These are phyloP conservation scores for Phengaris alcon DNA, from an alignment of 2,888 invertebrate genomes.

Conservation along the genomic window DNA sequence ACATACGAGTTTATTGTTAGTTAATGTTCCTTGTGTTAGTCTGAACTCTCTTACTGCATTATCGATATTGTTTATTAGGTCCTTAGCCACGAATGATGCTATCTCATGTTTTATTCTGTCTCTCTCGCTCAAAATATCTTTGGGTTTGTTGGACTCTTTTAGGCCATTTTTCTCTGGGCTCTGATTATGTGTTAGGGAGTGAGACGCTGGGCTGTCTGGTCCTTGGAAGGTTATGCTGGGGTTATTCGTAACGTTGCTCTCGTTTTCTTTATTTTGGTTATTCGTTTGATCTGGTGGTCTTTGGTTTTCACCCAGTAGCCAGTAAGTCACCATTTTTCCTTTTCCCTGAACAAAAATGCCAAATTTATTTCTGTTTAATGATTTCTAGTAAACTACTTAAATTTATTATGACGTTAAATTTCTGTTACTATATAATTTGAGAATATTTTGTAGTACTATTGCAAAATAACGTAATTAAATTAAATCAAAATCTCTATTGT, in stretches of 20 bases:
- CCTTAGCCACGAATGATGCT: slow-evolving; percentile 71
- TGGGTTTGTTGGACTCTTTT: slow-evolving; percentile 50
- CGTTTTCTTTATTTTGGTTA: slow-evolving; percentile 46
- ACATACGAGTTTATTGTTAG: slow-evolving; percentile 42
- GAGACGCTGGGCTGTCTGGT: slow-evolving; percentile 71
- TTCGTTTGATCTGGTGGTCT: slow-evolving; percentile 43
- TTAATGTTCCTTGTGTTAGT: slow-evolving; percentile 61
- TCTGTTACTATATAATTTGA: too few relatives aligned
- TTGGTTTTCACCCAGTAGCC: slow-evolving; percentile 86
- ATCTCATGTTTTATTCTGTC: slow-evolving; percentile 72
- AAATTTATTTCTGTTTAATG: too few relatives aligned
- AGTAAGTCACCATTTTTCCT: slow-evolving; percentile 92
- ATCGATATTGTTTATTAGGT: slow-evolving; percentile 70
- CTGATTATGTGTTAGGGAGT: slow-evolving; percentile 63
- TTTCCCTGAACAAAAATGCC: slow-evolving; percentile 82
- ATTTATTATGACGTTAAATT: too few relatives aligned
- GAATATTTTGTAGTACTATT: too few relatives aligned
- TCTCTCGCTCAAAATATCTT: slow-evolving; percentile 62
- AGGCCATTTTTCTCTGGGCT: slow-evolving; percentile 59
- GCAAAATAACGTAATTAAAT: too few relatives aligned
- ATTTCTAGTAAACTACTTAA: too few relatives aligned
- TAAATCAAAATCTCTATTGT: too few relatives aligned
- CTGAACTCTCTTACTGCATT: slow-evolving; percentile 66
- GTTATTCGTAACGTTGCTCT: slow-evolving; percentile 51
- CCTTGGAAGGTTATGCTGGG: slow-evolving; percentile 74